Evolutionary conservation across 2,797 vertebrate species (phyloP).

Genomic region (Phalanger gymnotis): DNA sequence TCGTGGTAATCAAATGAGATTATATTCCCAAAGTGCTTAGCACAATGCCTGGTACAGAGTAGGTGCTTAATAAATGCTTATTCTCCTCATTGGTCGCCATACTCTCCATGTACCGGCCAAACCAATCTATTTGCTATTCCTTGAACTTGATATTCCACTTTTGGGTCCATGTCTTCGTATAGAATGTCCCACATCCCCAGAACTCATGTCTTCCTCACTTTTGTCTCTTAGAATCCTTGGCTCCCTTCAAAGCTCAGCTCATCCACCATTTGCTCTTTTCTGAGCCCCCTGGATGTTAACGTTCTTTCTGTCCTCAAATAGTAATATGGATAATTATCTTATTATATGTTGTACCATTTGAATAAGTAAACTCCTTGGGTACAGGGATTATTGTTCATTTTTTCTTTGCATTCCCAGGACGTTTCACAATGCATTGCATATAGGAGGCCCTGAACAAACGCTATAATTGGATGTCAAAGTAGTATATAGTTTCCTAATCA

Average conservation of each 20-base stretch:
- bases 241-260: background rate
- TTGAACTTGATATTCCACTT: background rate
- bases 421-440: background rate
- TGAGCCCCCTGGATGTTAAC: background rate
- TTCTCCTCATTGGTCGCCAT: background rate
- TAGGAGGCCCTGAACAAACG: background rate
- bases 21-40: background rate
- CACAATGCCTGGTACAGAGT: background rate
- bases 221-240: background rate
- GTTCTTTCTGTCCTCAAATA: background rate
- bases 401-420: background rate
- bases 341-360: background rate
- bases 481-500: background rate
- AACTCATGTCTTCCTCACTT: background rate
- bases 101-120: background rate
- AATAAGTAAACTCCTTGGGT: background rate
- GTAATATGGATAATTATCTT: background rate
- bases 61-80: background rate
- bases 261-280: background rate
- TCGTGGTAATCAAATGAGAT: background rate
- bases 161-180: background rate
- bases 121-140: background rate
- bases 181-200: background rate
- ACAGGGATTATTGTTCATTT: background rate
- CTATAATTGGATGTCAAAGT: background rate